Conservation (phyloP, 2,797 vertebrate genomes). For the Sebastes kiyomatsui region DNA sequence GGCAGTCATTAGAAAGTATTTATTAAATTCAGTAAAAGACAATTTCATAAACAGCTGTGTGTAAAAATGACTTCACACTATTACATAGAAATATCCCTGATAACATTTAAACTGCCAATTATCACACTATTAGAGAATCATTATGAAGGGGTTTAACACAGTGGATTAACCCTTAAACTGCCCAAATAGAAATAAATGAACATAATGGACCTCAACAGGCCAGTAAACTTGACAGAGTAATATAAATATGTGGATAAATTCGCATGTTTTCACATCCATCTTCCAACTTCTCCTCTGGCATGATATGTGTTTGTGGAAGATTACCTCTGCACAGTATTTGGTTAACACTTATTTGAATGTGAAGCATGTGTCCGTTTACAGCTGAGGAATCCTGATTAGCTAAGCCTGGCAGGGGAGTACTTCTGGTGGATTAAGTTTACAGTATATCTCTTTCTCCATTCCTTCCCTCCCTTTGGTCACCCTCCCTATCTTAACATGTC, state of each 20-base stretch:
- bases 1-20: not conserved
- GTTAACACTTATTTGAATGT: not conserved
- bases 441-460: not conserved
- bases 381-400: constrained; percentile 18
- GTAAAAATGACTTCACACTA: not conserved
- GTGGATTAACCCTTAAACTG: not conserved
- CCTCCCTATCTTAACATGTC: constrained; percentile 3
- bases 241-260: not conserved
- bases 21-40: not conserved
- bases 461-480: not conserved
- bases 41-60: not conserved
- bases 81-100: not conserved
- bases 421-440: not conserved
- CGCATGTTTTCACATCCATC: not conserved
- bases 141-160: not conserved
- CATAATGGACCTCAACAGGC: not conserved
- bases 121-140: not conserved
- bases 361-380: constrained; percentile 16
- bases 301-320: not conserved
- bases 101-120: not conserved
- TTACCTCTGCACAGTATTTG: not conserved
- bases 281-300: not conserved
- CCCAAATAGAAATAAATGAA: not conserved
- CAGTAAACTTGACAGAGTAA: not conserved
- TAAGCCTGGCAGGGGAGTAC: not conserved